Evolutionary conservation across 2,113 vertebrate species (phyloP).

Genomic region (Calidris pugnax): DNA sequence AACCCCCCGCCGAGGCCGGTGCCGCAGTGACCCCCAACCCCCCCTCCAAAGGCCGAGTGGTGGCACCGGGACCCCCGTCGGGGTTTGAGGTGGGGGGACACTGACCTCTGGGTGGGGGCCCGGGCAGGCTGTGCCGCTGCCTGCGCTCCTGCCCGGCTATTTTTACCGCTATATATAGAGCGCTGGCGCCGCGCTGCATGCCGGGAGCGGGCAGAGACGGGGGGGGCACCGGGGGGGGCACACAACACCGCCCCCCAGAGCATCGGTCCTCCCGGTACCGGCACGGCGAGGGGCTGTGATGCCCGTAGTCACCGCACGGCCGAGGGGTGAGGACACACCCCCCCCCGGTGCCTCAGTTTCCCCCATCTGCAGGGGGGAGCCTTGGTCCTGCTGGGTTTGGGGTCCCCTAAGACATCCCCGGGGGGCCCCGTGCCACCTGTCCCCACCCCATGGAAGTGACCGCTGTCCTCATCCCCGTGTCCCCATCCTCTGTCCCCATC

Average conservation of each 20-base stretch:
- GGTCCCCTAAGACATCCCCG: background rate
- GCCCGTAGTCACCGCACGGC: background rate
- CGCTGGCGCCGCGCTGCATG: constrained; percentile 68
- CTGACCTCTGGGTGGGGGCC: constrained; percentile 63
- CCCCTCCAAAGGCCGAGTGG: background rate
- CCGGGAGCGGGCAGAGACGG: constrained; percentile 58
- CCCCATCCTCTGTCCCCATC: too few relatives aligned
- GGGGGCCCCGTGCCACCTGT: background rate
- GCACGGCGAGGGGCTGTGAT: too few relatives aligned
- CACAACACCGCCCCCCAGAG: background rate
- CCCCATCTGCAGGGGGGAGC: background rate
- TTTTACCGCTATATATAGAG: constrained; percentile 69
- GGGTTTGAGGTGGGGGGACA: background rate
- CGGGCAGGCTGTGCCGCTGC: background rate
- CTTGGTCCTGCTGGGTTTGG: background rate
- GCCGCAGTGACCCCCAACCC: background rate
- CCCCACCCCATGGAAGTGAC: background rate
- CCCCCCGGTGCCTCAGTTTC: background rate
- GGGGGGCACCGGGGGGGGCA: too few relatives aligned
- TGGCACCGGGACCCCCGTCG: background rate
- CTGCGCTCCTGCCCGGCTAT: constrained; percentile 45
- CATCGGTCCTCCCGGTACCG: background rate
- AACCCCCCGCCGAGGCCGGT: too few relatives aligned
- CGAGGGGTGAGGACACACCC: background rate
- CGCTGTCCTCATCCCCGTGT: background rate